Evolutionary conservation across 2,888 invertebrate species (phyloP), one percentile per base, ranked within the genome.

Genomic region (Papilio gigon): DNA sequence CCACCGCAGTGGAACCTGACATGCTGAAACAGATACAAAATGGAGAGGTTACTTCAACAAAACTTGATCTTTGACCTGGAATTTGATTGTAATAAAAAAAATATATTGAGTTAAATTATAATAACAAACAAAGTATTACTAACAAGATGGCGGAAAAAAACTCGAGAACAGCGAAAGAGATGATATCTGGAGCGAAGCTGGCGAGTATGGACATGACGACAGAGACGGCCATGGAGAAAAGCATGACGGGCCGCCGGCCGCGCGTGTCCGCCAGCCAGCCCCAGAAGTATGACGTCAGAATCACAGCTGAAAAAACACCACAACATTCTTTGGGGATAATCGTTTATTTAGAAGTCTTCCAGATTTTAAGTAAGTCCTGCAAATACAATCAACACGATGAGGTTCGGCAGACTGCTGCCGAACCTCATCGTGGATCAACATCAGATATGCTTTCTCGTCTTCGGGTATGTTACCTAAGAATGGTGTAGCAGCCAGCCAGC

Each of bases 231-330:
- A 94, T 87, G 0, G 93, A 89, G 53, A 87, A 82, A 70, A 94
- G 86, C 77, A 94, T 84, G 1, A 94, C 92, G 11, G 92, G 93
- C 20, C 94, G 92, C 2, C 97, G 93, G 0, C 97, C 97, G 70
- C 93, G 85, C 60, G 94, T 94, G 84, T 97, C 97, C 0, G 96
- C 96, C 71, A 96, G 82, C 73, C 95, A 93, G 50, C 97, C 97
- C 96, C 97, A 96, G 65, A 96, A 85, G 85, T 95, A 95, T 0
- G 96, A 95, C 64, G 96, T 96, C 27, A 95, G 76, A 33, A 95
- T 94, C 40, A 95, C 94, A 59, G 96, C 94, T 94, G 81, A 8
- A 82, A 56, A 11, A 17, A 30, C 30, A 56, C n/a, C 12, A 30
- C n/a, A 2, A 30, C 2, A 53, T n/a, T 53, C 5, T 14, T 12